phyloP scores from a whole-genome alignment of 2,113 vertebrate species.

The Dolichallabes microphthalmus region DNA sequence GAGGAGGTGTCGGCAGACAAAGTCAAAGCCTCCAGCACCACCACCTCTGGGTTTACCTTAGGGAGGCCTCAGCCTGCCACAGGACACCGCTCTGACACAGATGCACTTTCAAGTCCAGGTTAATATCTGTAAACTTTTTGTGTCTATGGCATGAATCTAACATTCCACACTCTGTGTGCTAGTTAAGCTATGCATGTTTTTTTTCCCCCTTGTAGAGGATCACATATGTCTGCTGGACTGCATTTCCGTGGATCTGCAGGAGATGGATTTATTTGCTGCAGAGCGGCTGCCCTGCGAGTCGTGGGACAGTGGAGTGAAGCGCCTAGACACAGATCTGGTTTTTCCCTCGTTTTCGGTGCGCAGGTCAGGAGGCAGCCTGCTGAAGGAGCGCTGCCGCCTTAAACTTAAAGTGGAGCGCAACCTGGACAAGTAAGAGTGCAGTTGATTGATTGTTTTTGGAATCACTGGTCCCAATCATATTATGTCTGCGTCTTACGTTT shows the following conservation, averaged over 20 bases:
- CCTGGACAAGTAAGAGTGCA: conserved; percentile 82
- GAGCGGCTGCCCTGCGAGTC: conserved; percentile 73
- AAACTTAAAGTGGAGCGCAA: conserved; percentile 92
- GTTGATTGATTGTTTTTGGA: neutral
- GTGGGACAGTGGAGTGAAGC: conserved; percentile 58
- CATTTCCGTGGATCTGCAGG: conserved; percentile 90
- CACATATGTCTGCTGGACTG: conserved; percentile 90
- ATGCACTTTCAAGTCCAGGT: conserved; percentile 70
- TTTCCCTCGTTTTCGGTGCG: conserved; percentile 87
- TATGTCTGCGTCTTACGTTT: neutral
- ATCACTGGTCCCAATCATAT: no score
- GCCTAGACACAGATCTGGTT: conserved; percentile 73
- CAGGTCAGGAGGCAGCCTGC: conserved; percentile 83
- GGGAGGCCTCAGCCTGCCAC: conserved; percentile 64
- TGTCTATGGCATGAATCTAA: neutral
- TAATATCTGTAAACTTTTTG: neutral
- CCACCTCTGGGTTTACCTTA: conserved; percentile 50
- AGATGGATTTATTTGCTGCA: conserved; percentile 95
- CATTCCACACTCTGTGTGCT: neutral
- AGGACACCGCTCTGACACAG: conserved; percentile 22
- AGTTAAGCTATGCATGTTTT: neutral
- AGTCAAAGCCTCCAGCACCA: conserved; percentile 55
- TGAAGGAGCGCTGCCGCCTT: conserved; percentile 86
- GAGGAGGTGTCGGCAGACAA: conserved; percentile 59
- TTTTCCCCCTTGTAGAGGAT: conserved; percentile 70